Base-by-base conservation (phyloP, 2,888 invertebrate species). In the Amiota communis region DNA sequence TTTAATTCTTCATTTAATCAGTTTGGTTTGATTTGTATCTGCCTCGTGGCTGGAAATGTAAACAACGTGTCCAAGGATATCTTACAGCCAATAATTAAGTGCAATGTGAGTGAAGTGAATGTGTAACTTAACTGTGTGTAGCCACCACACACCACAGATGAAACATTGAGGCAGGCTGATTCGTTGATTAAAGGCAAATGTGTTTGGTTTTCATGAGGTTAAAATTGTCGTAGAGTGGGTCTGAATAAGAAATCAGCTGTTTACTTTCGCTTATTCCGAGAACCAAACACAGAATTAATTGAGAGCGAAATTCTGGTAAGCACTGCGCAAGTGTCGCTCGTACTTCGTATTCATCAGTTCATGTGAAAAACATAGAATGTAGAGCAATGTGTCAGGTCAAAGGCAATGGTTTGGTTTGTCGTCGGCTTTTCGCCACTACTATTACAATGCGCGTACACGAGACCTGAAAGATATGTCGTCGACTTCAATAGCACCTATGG, bases 341-440 rank as follows among this genome's bases (percentile, higher is more conserved):
- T 68, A 72, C 71, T 61, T 51, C 59, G 73, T 53, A 13, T 23
- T 12, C 53, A n/a, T 53, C 67, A 20, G 23, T 11, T 53, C 23
- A 9, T 23, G 71, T 53, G 61, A 53, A 73, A 80, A 83, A 86
- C 87, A 87, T 87, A 77, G 86, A 84, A 86, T 84, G 71, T 86
- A 70, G 86, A 87, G 86, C 86, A 86, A 81, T 87, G 86, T 87
- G 87, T 80, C 84, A 82, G 86, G 87, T 86, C 86, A 86, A 78
- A 85, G 76, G 78, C 75, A 78, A 61, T 8, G n/a, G 51, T 49
- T 49, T 12, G 11, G 17, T 1, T 65, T 12, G 65, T 49, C 65
- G 23, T 65, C 20, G 49, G n/a, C 65, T 47, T 48, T 36, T 49
- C 48, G 49, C 20, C 48, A 65, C 59, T 59, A 23, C 23, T 23